Percentiles rank a stretch among this genome's conserved stretches.
Evolutionary conservation across 2,113 vertebrate species (phyloP).

Genomic region (Podiceps cristatus): DNA sequence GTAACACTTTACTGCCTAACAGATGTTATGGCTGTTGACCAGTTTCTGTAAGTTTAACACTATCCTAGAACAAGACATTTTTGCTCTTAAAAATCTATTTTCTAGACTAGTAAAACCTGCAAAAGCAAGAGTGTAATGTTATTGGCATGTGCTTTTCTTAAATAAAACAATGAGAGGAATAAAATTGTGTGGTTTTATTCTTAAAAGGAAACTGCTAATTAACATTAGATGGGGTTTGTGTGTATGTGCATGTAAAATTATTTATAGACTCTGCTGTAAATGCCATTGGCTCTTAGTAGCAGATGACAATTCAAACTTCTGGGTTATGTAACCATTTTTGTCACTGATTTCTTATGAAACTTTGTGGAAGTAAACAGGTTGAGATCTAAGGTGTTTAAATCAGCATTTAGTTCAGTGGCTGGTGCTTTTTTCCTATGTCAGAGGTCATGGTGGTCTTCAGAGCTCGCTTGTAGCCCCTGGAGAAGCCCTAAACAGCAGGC

Average conservation of each 20-base stretch:
- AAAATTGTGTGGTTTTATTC: neutral
- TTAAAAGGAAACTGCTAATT: neutral
- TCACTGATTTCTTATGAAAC: neutral
- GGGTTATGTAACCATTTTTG: neutral
- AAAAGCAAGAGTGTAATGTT: neutral
- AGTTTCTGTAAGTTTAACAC: constrained; percentile 1
- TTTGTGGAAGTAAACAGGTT: neutral
- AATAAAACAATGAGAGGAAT: neutral
- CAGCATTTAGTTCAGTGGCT: accelerated
- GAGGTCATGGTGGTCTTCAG: accelerated
- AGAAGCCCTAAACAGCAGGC: neutral
- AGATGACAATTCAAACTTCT: neutral
- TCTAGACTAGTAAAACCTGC: neutral
- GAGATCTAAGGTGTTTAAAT: neutral
- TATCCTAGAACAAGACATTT: neutral
- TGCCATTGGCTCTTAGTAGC: neutral
- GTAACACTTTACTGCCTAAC: neutral
- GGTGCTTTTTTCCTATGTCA: neutral
- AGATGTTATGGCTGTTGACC: neutral
- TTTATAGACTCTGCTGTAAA: neutral
- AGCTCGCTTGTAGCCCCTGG: neutral
- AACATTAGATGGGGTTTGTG: neutral
- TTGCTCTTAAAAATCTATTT: neutral
- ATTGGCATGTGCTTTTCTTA: neutral
- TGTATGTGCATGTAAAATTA: neutral